Evolutionary conservation across 1,140 invertebrate genomes (phyloP), one percentile per base, ranked within the genome.

Genomic region (Sycobia sp.): DNA sequence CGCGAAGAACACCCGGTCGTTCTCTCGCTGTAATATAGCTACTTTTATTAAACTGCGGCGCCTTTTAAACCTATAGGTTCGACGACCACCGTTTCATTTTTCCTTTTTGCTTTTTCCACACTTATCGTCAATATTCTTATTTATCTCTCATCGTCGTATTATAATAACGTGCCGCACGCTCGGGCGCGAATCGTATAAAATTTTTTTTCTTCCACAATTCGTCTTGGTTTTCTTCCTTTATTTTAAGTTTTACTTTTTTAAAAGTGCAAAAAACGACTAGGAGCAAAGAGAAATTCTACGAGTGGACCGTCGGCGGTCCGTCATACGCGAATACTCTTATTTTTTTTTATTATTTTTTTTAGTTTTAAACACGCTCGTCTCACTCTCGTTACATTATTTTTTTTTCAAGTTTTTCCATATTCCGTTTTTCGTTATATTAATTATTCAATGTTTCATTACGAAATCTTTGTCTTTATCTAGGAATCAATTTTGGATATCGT

Each of bases 401-500:
- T 58, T 62, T 43, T 29, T 39, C 29, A n/a, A n/a, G n/a, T n/a
- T n/a, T n/a, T n/a, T n/a, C n/a, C n/a, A n/a, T n/a, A n/a, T n/a
- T n/a, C n/a, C n/a, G n/a, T n/a, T n/a, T 34, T 34, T 59, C 38
- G 38, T 43, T 59, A 44, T 58, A 49, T 51, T 64, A 41, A 39
- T 36, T 61, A 46, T 20, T 41, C 47, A 44, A 47, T 59, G n/a
- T 38, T 58, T 47, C 20, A 46, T 58, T 50, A 23, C 20, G 23
- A 59, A 59, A 55, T 62, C 61, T 62, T 62, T 62, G 53, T 62
- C 51, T 62, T 63, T 51, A 51, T 63, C 53, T 63, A 63, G 61
- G 61, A 63, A 63, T 63, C 61, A 63, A 63, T 57, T 63, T 63
- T 63, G 61, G 61, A 63, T 63, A 63, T 63, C 61, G 20, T 23